phyloP scores from a whole-genome alignment of 2,888 invertebrate genomes.

The Nomada lathburiana region DNA sequence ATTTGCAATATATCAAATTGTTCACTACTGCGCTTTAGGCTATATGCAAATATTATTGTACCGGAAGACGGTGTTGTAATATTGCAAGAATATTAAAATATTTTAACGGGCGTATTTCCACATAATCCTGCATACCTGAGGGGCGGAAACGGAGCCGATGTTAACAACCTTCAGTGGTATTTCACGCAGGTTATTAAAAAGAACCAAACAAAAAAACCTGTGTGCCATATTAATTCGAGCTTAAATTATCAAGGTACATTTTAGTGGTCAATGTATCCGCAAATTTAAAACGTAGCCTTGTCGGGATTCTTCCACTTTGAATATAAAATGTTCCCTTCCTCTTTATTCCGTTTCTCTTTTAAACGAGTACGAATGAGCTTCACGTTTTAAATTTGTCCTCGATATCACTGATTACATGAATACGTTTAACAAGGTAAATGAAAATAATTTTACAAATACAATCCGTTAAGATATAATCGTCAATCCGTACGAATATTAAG shows the following conservation, averaged over 20 bases:
- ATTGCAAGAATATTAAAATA: slow-evolving; percentile 79
- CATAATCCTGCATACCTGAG: slow-evolving; percentile 68
- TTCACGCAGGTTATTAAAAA: too few species aligned
- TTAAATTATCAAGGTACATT: slow-evolving; percentile 14
- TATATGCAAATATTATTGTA: slow-evolving; percentile 76
- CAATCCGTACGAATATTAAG: background rate
- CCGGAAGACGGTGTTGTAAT: slow-evolving; percentile 81
- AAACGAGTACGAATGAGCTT: background rate
- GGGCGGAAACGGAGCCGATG: slow-evolving; percentile 14
- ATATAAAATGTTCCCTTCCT: background rate
- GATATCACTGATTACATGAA: background rate
- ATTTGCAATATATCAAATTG: slow-evolving; percentile 50
- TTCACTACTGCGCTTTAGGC: slow-evolving; percentile 69
- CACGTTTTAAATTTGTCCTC: slow-evolving; percentile 20
- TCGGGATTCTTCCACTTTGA: background rate
- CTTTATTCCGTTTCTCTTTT: background rate
- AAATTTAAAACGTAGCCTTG: slow-evolving; percentile 30
- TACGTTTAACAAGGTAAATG: background rate
- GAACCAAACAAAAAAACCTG: too few species aligned
- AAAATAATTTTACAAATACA: slow-evolving; percentile 4
- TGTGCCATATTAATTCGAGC: background rate
- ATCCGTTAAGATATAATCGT: background rate
- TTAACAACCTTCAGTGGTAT: background rate
- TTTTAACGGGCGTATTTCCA: slow-evolving; percentile 68
- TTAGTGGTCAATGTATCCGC: background rate